Evolutionary conservation across 2,113 vertebrate species (phyloP), one percentile per base, ranked within the genome.

Genomic region (Saccopteryx leptura): DNA sequence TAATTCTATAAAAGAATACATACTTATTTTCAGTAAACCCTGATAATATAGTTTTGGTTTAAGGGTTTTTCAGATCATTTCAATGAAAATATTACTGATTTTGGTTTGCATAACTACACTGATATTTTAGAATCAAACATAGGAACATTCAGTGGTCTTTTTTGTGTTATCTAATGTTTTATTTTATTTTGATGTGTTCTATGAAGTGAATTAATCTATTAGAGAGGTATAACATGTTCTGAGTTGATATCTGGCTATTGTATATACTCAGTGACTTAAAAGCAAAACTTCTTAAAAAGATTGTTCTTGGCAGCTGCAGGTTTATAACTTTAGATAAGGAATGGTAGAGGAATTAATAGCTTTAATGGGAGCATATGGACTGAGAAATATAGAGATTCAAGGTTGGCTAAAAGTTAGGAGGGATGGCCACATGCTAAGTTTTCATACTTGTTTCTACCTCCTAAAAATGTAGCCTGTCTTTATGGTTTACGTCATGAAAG

Each of bases 391-490:
- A 78, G 33, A 82, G 76, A 88, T 54, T 52, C 5, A 68, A 72
- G 33, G 26, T 80, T 90, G 58, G 52, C 39, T 54, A 88, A 52
- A 89, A 93, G 56, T 84, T 28, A 60, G 52, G 52, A 26, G 46
- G 28, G 15, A 3, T 91, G 15, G 74, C 46, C 56, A 75, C 69
- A 58, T 93, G 86, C 26, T 83, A 91, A 81, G 60, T n/a, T 86
- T 60, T 88, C 28, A 39, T 84, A 93, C 61, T 93, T 89, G 52
- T 91, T 93, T 87, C 89, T 96, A 95, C 72, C 90, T 96, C 92
- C 92, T 93, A 80, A 95, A 93, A 93, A 68, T 83, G n/a, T 85
- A 91, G 18, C 52, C 15, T 94, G 17, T 63, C 80, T 94, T 96
- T 80, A 84, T 74, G 46, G 46, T 94, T 95, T 92, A 76, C 75